Base-by-base conservation (phyloP, 2,113 vertebrate genomes). In the Gadus chalcogrammus region DNA sequence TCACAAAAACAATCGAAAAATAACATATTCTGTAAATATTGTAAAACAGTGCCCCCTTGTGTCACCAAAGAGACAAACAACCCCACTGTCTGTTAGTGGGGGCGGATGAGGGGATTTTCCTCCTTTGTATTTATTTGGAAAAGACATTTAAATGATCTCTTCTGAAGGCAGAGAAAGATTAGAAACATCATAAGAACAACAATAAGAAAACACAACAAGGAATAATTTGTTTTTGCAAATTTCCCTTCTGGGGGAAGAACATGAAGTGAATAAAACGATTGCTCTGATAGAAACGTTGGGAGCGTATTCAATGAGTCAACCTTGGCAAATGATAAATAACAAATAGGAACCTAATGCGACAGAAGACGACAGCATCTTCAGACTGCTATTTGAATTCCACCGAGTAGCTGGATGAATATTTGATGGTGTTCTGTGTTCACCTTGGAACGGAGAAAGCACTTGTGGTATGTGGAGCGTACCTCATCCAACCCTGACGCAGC, bases 41-140 rank as follows among this genome's bases (percentile, higher is more conserved):
- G 79, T 86, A 31, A 81, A 81, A 85, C 76, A 90, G 72, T 88
- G 86, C 87, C 85, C 82, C 82, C 87, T 84, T 76, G 85, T 87
- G 88, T 80, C 73, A 35, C 18, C 53, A 48, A 1, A 65, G 67
- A 66, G 77, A 80, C 61, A 76, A 56, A 22, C 48, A 20, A 35
- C 62, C 28, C 15, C 53, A 58, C 55, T 48, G 24, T 2, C 42
- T 48, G 42, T 9, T 48, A 48, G 42, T 48, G 42, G 42, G 42
- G 42, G 42, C 9, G 42, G 9, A 48, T 9, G 31, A 5, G 31
- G 31, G 4, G 31, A 48, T 48, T 48, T 48, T 48, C 2, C 12
- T 9, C 11, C 11, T 48, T 1, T 13, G 12, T 48, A 12, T 48
- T 48, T 48, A 48, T 9, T 48, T 9, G 12, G 42, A 48, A 48